phyloP scores from a whole-genome alignment of 2,888 invertebrate genomes.

The Cheilosia vulpina region DNA sequence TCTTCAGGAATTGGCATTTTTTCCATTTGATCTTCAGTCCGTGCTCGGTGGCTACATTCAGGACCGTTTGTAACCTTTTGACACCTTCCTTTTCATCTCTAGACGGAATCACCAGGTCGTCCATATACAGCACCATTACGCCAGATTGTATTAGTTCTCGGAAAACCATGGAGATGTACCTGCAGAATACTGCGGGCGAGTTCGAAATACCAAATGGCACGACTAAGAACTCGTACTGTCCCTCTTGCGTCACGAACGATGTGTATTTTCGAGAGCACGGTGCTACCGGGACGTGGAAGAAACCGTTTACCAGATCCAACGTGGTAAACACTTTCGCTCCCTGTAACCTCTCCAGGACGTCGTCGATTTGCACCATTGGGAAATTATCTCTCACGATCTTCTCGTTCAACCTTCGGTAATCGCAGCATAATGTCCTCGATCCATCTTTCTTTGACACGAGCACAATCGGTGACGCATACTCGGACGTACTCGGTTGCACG shows the following conservation, averaged over 20 bases:
- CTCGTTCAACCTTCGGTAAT: constrained; percentile 19
- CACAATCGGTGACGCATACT: no score
- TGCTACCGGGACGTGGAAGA: constrained; percentile 39
- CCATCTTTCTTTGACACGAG: no score
- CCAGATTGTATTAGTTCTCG: constrained; percentile 17
- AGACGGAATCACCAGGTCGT: constrained; percentile 38
- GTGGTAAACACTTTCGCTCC: not conserved
- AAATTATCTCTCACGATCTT: constrained; percentile 43
- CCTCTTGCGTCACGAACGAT: constrained; percentile 80
- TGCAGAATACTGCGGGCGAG: constrained; percentile 79
- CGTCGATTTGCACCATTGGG: constrained; percentile 42
- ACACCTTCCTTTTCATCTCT: constrained; percentile 52
- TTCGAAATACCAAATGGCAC: constrained; percentile 79
- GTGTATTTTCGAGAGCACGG: constrained; percentile 77
- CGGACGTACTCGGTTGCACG: constrained; percentile 32
- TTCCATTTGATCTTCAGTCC: constrained; percentile 20
- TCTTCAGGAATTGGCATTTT: constrained; percentile 43
- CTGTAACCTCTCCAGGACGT: constrained; percentile 20
- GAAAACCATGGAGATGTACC: constrained; percentile 57
- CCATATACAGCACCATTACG: constrained; percentile 41
- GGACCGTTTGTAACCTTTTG: constrained; percentile 23
- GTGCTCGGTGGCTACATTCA: not conserved
- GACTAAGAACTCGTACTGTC: constrained; percentile 81
- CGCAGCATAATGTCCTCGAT: not conserved
- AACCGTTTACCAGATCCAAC: constrained; percentile 28